These are phyloP conservation scores for Amblyjoppa fuscipennis DNA, from an alignment of 2,888 invertebrate species.

Conservation along the genomic window DNA sequence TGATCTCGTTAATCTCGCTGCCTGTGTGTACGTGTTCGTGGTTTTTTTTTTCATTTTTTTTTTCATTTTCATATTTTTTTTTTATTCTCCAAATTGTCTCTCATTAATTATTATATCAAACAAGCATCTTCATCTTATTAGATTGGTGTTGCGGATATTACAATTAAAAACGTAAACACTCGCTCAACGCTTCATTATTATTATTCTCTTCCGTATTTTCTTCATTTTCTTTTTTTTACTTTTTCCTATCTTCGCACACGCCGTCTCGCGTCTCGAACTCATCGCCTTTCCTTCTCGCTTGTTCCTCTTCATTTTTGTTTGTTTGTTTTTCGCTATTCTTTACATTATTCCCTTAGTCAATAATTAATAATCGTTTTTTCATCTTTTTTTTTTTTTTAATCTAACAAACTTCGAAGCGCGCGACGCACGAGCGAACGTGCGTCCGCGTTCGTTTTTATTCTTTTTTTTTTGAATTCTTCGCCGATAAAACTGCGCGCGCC, in stretches of 20 bases:
- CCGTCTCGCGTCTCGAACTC: slow-evolving; percentile 18
- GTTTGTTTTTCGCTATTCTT: slow-evolving; percentile 16
- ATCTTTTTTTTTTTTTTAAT: not conserved
- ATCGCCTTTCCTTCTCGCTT: slow-evolving; percentile 23
- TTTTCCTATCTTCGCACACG: slow-evolving; percentile 9
- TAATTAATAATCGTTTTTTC: slow-evolving; percentile 60
- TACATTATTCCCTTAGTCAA: slow-evolving; percentile 55
- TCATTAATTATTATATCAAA: slow-evolving; percentile 47
- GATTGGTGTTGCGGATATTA: slow-evolving; percentile 65
- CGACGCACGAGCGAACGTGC: slow-evolving; percentile 9
- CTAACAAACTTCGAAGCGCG: slow-evolving; percentile 48
- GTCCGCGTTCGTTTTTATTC: slow-evolving; percentile 31
- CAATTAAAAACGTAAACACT: slow-evolving; percentile 68
- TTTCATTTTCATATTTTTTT: not conserved
- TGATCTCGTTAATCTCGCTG: slow-evolving; percentile 43
- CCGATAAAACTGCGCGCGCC: slow-evolving; percentile 26
- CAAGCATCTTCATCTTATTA: slow-evolving; percentile 42
- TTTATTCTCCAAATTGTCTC: slow-evolving; percentile 11
- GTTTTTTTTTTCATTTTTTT: slow-evolving; percentile 20
- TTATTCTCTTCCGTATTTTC: slow-evolving; percentile 42
- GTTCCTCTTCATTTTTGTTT: not conserved
- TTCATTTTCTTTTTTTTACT: slow-evolving; percentile 12
- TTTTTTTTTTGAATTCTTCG: slow-evolving; percentile 40
- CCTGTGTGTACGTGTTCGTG: slow-evolving; percentile 51
- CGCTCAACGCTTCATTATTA: slow-evolving; percentile 57